Conservation (phyloP, 2,797 vertebrate species). For the Chlorospingus flavigularis region DNA sequence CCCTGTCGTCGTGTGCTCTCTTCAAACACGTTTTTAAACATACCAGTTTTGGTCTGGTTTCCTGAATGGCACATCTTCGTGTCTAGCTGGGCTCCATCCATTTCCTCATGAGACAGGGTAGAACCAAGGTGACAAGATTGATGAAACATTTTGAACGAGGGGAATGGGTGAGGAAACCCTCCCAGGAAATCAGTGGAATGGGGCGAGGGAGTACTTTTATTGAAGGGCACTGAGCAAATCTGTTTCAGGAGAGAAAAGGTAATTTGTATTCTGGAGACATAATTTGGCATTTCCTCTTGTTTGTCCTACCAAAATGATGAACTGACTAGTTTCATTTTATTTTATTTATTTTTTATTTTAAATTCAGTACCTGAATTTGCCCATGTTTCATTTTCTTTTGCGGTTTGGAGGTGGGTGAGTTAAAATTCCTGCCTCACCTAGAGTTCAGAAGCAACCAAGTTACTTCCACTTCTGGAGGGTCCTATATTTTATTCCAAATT, state of each 20-base stretch:
- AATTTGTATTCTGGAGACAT: constrained; percentile 5
- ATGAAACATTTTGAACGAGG: not conserved
- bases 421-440: constrained; percentile 36
- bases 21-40: constrained; percentile 51
- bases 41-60: constrained; percentile 55
- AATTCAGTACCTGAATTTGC: constrained; percentile 15
- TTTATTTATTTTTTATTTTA: constrained; percentile 44
- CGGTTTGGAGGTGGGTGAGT: not conserved
- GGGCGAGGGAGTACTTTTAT: not conserved
- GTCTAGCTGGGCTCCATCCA: constrained; percentile 52
- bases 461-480: constrained; percentile 68
- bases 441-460: constrained; percentile 42
- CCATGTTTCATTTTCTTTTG: not conserved
- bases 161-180: not conserved
- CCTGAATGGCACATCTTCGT: constrained; percentile 59
- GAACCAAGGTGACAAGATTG: constrained; percentile 18
- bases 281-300: constrained; percentile 26
- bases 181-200: not conserved
- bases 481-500: constrained; percentile 56
- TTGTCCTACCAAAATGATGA: constrained; percentile 16
- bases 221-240: not conserved
- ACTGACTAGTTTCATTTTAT: not conserved
- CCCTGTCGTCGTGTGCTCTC: not conserved
- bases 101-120: constrained; percentile 48
- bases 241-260: not conserved